phyloP scores from a whole-genome alignment of 2,888 invertebrate genomes.

The Arenicola marina region DNA sequence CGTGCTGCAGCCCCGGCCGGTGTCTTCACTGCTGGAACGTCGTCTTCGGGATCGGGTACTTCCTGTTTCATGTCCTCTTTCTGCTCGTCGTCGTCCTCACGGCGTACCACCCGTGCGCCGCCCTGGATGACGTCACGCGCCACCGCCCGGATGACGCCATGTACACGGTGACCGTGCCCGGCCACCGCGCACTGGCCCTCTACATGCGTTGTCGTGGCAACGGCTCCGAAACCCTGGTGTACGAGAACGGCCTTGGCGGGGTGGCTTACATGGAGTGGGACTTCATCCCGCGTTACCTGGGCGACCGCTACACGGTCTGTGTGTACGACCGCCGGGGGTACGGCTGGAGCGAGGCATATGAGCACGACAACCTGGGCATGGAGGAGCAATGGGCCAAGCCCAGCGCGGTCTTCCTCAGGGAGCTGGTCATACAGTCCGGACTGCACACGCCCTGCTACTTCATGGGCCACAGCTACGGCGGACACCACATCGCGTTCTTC shows the following conservation, averaged over 20 bases:
- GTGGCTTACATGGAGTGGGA: slow-evolving; percentile 15
- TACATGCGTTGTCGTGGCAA: slow-evolving; percentile 15
- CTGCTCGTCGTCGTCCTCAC: slow-evolving; percentile 4
- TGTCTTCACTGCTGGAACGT: neutral
- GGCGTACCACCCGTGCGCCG: slow-evolving; percentile 6
- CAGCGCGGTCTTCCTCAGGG: slow-evolving; percentile 9
- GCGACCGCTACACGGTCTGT: slow-evolving; percentile 14
- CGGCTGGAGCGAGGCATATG: slow-evolving; percentile 22
- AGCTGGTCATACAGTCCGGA: neutral
- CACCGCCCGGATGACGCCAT: slow-evolving; percentile 3
- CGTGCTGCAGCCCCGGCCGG: too few relatives aligned
- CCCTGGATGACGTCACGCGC: neutral
- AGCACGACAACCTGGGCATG: slow-evolving; percentile 9
- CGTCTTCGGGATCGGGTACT: slow-evolving; percentile 3
- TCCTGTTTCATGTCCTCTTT: slow-evolving; percentile 1
- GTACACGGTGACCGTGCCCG: slow-evolving; percentile 3
- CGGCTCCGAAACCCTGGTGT: slow-evolving; percentile 17
- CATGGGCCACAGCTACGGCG: slow-evolving; percentile 21
- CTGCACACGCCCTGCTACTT: slow-evolving; percentile 18
- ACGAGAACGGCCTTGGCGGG: slow-evolving; percentile 17
- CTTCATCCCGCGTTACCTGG: slow-evolving; percentile 15
- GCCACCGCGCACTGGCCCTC: slow-evolving; percentile 15
- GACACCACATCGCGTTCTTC: slow-evolving; percentile 5
- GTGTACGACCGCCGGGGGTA: slow-evolving; percentile 19
- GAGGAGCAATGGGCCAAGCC: slow-evolving; percentile 11